Evolutionary conservation across 2,888 invertebrate genomes (phyloP).

Genomic region (Caenorhabditis sinica): DNA sequence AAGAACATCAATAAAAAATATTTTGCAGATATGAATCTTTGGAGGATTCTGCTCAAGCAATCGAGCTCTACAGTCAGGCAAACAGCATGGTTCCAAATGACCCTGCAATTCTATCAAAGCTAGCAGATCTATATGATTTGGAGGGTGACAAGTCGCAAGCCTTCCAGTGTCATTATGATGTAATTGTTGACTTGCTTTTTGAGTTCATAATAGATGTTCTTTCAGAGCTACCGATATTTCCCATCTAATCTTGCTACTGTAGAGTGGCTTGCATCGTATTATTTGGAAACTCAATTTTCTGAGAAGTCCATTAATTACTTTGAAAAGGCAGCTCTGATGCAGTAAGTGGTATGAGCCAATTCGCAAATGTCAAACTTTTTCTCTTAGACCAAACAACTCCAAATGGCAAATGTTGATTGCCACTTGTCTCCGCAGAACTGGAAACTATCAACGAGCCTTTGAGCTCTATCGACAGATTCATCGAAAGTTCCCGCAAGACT

Average conservation of each 20-base stretch:
- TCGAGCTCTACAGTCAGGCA: constrained; percentile 86
- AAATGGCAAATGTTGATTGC: constrained; percentile 93
- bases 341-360: constrained; percentile 84
- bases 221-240: constrained; percentile 88
- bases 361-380: no score
- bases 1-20: no score
- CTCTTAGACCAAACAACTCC: constrained; percentile 88
- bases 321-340: constrained; percentile 89
- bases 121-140: constrained; percentile 93
- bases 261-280: constrained; percentile 93
- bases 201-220: background rate
- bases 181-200: constrained; percentile 83
- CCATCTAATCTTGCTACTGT: constrained; percentile 90
- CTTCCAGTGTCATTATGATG: constrained; percentile 91
- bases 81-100: constrained; percentile 92
- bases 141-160: constrained; percentile 94
- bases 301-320: constrained; percentile 92
- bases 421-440: constrained; percentile 88
- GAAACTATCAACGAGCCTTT: constrained; percentile 91
- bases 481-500: constrained; percentile 93
- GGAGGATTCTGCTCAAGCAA: constrained; percentile 86
- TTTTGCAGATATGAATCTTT: constrained; percentile 88
- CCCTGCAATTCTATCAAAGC: constrained; percentile 91
- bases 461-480: constrained; percentile 92
- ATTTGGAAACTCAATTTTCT: constrained; percentile 92